Conservation (phyloP, 1,140 invertebrate species). For the Dufourea novaeangliae region DNA sequence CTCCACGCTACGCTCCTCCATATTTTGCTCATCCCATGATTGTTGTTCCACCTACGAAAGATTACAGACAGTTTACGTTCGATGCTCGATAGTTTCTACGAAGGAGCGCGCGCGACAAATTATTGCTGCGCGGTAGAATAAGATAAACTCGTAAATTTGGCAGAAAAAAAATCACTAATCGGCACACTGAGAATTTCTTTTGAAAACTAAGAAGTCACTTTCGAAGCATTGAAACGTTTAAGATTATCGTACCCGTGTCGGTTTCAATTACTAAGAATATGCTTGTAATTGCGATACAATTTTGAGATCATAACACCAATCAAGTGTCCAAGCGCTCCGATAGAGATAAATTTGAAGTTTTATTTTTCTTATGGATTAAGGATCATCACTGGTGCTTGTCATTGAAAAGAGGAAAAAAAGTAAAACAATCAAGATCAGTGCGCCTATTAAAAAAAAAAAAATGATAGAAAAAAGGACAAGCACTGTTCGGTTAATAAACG, state of each 20-base stretch:
- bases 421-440: constrained; percentile 11
- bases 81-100: not conserved
- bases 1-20: constrained; percentile 64
- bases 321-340: constrained; percentile 56
- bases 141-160: constrained; percentile 29
- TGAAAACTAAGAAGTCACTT: constrained; percentile 6
- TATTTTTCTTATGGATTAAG: not conserved
- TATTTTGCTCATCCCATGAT: constrained; percentile 66
- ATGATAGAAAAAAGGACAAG: constrained; percentile 4
- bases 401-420: not conserved
- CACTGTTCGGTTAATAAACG: constrained; percentile 22
- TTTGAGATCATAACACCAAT: constrained; percentile 55
- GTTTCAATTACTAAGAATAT: constrained; percentile 64
- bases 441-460: constrained; percentile 7
- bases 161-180: constrained; percentile 24
- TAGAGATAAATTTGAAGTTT: constrained; percentile 7
- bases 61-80: not conserved
- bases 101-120: constrained; percentile 8
- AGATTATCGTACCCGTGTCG: constrained; percentile 25
- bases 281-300: constrained; percentile 51
- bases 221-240: constrained; percentile 10
- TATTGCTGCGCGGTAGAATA: constrained; percentile 8
- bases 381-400: constrained; percentile 37
- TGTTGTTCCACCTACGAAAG: constrained; percentile 67
- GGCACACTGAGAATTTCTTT: constrained; percentile 40